A percentile compares a stretch with the other conserved stretches of the same genome.
Evolutionary conservation across 2,888 invertebrate species (phyloP).

Genomic region (Pheosia tremula): DNA sequence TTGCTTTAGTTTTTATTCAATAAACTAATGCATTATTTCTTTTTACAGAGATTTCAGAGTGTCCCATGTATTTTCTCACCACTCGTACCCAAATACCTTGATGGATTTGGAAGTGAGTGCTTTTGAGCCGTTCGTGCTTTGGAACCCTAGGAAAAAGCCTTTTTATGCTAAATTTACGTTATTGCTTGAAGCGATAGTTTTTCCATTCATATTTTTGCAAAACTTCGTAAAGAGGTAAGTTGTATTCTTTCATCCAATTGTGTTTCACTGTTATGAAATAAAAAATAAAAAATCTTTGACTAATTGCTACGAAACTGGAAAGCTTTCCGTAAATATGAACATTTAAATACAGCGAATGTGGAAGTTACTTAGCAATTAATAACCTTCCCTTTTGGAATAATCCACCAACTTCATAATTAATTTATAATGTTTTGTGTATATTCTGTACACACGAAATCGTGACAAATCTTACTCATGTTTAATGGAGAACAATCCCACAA

Average conservation of each 20-base stretch:
- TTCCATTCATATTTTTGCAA: slow-evolving; percentile 62
- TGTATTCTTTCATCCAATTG: background rate
- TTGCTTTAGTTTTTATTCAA: too few relatives aligned
- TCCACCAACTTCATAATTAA: background rate
- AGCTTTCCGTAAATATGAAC: background rate
- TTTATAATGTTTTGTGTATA: background rate
- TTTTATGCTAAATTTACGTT: slow-evolving; percentile 76
- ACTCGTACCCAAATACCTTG: slow-evolving; percentile 90
- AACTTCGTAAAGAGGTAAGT: slow-evolving; percentile 74
- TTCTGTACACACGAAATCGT: background rate
- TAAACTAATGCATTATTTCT: background rate
- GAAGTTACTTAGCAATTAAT: background rate
- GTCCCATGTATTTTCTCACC: slow-evolving; percentile 91
- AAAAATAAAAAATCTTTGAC: background rate
- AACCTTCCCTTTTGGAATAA: background rate
- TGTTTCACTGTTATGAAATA: background rate
- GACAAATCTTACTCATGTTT: background rate
- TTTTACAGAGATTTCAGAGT: slow-evolving; percentile 88
- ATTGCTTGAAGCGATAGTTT: slow-evolving; percentile 70
- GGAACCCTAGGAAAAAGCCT: slow-evolving; percentile 85
- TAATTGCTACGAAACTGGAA: background rate
- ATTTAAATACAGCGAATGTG: background rate
- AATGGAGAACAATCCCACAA: background rate
- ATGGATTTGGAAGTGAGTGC: slow-evolving; percentile 89
- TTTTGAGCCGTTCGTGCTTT: slow-evolving; percentile 88